Conservation (phyloP, 2,797 vertebrate species). For the Phoebastria nigripes region DNA sequence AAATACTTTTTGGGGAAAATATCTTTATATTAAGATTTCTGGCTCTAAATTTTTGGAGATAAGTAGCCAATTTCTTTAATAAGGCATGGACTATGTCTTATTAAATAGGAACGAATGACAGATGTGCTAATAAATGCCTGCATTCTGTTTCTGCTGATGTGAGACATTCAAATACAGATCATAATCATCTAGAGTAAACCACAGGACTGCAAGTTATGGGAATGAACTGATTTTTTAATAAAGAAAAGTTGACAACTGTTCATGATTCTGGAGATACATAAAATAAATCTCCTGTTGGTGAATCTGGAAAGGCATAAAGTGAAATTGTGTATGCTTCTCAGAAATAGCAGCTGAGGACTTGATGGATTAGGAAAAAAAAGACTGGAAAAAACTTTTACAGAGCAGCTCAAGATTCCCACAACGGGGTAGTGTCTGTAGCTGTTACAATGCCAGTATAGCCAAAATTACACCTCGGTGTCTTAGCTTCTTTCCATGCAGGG, state of each 20-base stretch:
- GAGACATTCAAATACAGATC: neutral
- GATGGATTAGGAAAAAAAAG: neutral
- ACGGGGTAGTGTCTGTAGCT: rapidly evolving
- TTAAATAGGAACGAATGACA: neutral
- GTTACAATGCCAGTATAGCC: neutral
- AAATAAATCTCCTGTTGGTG: neutral
- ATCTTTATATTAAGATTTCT: neutral
- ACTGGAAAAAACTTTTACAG: neutral
- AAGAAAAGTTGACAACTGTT: neutral
- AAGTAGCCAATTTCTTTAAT: neutral
- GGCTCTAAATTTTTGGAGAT: neutral
- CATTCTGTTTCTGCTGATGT: neutral
- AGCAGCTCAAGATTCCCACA: neutral
- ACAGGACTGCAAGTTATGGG: neutral
- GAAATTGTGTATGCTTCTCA: neutral
- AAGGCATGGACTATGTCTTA: neutral
- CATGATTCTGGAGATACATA: neutral
- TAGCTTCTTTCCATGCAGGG: neutral
- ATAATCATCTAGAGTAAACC: neutral
- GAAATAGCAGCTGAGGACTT: neutral
- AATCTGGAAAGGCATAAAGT: neutral
- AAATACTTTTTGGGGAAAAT: neutral
- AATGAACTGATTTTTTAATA: neutral
- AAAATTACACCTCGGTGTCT: neutral
- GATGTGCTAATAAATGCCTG: neutral